Conservation (phyloP, 2,888 invertebrate genomes). For the Tenthredo livida region DNA sequence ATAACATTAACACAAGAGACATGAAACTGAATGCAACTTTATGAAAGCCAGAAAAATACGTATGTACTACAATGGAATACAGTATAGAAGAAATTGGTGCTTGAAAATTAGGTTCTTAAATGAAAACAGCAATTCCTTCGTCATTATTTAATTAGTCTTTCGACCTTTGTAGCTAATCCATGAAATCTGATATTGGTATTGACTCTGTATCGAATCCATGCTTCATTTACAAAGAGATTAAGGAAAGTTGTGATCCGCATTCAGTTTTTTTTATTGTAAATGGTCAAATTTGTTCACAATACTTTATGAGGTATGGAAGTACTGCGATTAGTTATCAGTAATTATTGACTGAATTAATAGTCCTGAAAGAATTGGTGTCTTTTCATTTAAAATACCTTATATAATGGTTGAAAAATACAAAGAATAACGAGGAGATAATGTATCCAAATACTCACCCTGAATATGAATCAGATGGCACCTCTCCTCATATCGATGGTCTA, state of each 20-base stretch:
- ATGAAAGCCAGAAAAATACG: not conserved
- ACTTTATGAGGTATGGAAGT: not conserved
- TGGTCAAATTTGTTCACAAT: not conserved
- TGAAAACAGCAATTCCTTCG: slow-evolving; percentile 16
- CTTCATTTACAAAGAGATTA: not conserved
- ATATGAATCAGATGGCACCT: slow-evolving; percentile 51
- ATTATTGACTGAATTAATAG: not conserved
- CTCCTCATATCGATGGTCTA: slow-evolving; percentile 60
- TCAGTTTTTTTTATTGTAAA: not conserved
- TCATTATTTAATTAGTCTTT: not conserved
- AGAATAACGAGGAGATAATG: slow-evolving; percentile 29
- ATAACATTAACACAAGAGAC: not conserved
- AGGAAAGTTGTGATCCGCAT: not conserved
- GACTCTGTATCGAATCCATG: not conserved
- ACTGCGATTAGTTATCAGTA: not conserved
- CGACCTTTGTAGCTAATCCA: not conserved
- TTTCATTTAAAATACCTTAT: slow-evolving; percentile 20
- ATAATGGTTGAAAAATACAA: not conserved
- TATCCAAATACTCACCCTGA: slow-evolving; percentile 53
- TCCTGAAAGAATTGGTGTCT: slow-evolving; percentile 1
- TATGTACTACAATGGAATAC: not conserved
- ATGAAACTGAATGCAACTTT: not conserved
- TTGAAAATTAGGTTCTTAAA: slow-evolving; percentile 16
- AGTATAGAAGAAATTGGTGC: slow-evolving; percentile 24
- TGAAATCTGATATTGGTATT: not conserved